Evolutionary conservation across 1,140 invertebrate genomes (phyloP).

Genomic region (Heterodera schachtii): DNA sequence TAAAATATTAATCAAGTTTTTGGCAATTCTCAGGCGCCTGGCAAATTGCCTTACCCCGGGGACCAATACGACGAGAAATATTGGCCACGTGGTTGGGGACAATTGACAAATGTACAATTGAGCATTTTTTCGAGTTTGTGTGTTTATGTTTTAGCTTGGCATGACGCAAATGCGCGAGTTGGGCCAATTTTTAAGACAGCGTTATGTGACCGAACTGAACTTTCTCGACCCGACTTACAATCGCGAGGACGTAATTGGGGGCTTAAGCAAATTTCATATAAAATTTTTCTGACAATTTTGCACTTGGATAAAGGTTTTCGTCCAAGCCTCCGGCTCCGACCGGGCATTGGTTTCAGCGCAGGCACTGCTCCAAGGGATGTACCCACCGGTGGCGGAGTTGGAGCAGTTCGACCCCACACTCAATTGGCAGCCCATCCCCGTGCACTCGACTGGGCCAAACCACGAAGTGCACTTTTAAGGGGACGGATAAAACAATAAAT

Average conservation of each 20-base stretch:
- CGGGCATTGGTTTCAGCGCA: constrained; percentile 30
- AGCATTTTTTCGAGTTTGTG: not conserved
- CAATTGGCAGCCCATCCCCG: constrained; percentile 31
- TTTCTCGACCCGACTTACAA: constrained; percentile 24
- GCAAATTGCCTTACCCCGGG: constrained; percentile 11
- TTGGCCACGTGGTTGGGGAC: constrained; percentile 28
- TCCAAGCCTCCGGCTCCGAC: constrained; percentile 33
- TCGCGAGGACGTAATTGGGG: constrained; percentile 24
- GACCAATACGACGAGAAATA: constrained; percentile 23
- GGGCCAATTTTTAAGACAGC: constrained; percentile 26
- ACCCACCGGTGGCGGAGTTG: not conserved
- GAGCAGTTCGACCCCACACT: constrained; percentile 26
- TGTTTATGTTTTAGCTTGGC: constrained; percentile 20
- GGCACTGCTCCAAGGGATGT: constrained; percentile 27
- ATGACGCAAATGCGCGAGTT: constrained; percentile 34
- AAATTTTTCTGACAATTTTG: constrained; percentile 2
- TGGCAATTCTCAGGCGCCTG: not conserved
- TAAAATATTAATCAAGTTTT: no score
- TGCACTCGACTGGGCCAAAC: constrained; percentile 27
- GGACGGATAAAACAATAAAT: no score
- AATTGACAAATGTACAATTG: constrained; percentile 20
- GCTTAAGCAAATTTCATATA: no score
- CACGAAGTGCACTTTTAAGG: no score
- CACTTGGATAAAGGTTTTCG: constrained; percentile 18
- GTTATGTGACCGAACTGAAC: constrained; percentile 7